These are phyloP conservation scores for Phoenicopterus ruber DNA, from an alignment of 2,113 vertebrate genomes.

Conservation along the genomic window DNA sequence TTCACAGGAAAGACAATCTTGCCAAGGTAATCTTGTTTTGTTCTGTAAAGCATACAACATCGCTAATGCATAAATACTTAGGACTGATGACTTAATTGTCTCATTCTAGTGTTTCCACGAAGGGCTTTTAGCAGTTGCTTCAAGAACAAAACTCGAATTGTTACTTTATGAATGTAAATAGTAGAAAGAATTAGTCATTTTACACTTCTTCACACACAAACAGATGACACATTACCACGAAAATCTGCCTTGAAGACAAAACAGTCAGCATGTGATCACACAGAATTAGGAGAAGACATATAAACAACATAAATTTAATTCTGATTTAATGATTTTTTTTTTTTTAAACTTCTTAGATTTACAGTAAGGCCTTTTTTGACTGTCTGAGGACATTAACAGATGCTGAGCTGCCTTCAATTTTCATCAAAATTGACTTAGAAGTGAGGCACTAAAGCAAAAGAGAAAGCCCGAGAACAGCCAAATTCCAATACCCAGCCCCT, in stretches of 20 bases:
- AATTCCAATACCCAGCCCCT: neutral
- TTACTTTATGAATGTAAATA: conserved; percentile 18
- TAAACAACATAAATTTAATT: neutral
- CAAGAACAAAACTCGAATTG: conserved; percentile 8
- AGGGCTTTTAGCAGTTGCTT: neutral
- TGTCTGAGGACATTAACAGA: neutral
- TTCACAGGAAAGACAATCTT: neutral
- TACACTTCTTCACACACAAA: conserved; percentile 18
- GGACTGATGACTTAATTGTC: neutral
- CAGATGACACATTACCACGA: conserved; percentile 28
- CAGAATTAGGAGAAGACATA: neutral
- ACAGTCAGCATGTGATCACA: neutral
- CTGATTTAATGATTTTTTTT: neutral
- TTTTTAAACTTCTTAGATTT: neutral
- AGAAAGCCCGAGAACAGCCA: neutral
- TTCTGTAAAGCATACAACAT: neutral
- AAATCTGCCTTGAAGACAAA: conserved; percentile 34
- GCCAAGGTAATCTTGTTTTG: neutral
- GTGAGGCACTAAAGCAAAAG: neutral
- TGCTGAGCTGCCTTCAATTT: neutral
- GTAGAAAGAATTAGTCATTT: conserved; percentile 43
- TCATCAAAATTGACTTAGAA: neutral
- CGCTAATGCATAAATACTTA: neutral
- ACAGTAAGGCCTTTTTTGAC: neutral
- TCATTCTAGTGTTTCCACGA: neutral